These are phyloP conservation scores for Picathartes gymnocephalus DNA, from an alignment of 2,113 vertebrate genomes.

Conservation along the genomic window DNA sequence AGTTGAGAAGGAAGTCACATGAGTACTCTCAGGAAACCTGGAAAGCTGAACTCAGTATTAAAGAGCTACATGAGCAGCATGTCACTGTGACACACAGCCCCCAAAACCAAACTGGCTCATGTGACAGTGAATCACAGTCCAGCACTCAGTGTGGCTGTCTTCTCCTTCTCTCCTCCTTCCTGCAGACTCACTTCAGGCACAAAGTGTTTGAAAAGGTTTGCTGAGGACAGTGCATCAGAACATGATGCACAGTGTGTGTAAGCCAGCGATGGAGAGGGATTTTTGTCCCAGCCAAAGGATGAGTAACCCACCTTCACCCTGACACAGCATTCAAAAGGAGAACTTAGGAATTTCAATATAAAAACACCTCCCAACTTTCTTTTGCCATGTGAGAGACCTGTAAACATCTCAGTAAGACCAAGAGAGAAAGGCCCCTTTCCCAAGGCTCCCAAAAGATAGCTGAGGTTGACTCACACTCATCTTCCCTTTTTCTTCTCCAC, in stretches of 20 bases:
- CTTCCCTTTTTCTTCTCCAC: background rate
- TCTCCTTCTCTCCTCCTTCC: background rate
- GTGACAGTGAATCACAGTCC: background rate
- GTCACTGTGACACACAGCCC: background rate
- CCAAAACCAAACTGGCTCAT: background rate
- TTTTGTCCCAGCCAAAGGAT: background rate
- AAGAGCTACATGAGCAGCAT: background rate
- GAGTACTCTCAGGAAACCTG: background rate
- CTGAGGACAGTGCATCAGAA: background rate
- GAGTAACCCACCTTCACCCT: background rate
- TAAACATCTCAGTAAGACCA: background rate
- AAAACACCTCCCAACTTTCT: background rate
- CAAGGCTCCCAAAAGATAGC: background rate
- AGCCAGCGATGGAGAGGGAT: background rate
- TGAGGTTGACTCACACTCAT: background rate
- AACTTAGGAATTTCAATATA: background rate
- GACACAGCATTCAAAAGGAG: background rate
- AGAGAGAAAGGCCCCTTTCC: background rate
- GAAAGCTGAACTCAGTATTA: background rate
- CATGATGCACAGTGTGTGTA: accelerated
- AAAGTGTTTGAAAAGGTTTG: background rate
- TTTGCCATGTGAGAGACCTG: background rate
- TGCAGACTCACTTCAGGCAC: background rate
- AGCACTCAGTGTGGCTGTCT: background rate
- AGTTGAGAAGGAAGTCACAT: background rate